Evolutionary conservation across 2,888 invertebrate species (phyloP).

Genomic region (Agrochola macilenta): DNA sequence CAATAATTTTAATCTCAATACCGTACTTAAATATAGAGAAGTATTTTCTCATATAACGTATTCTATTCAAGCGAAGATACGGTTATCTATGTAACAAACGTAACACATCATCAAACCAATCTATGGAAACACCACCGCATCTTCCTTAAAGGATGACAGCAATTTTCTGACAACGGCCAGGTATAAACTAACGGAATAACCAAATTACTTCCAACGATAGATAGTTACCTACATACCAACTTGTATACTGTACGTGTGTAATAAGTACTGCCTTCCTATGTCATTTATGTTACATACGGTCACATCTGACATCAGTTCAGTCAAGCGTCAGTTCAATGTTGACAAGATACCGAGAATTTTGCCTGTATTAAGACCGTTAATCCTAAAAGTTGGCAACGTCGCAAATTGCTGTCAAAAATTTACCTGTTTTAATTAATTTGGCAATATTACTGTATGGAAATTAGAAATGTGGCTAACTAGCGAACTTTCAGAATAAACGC

Average conservation of each 20-base stretch:
- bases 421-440: no score
- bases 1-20: neutral
- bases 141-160: slow-evolving; percentile 65
- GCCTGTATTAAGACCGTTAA: no score
- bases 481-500: no score
- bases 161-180: slow-evolving; percentile 60
- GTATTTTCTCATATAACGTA: neutral
- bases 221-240: slow-evolving; percentile 11
- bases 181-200: slow-evolving; percentile 55
- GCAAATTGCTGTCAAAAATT: no score
- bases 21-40: neutral
- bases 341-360: neutral
- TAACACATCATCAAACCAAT: slow-evolving; percentile 1
- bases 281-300: neutral
- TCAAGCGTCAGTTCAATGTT: slow-evolving; percentile 6
- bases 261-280: slow-evolving; percentile 52
- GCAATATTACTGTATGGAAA: no score
- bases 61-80: neutral
- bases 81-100: neutral
- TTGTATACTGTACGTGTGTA: slow-evolving; percentile 4
- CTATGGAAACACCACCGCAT: slow-evolving; percentile 21
- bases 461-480: no score
- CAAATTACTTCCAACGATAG: slow-evolving; percentile 57
- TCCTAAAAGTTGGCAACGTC: no score
- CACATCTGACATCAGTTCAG: slow-evolving; percentile 8